These are phyloP conservation scores for Micrastur ruficollis DNA, from an alignment of 2,797 vertebrate species.

Conservation along the genomic window DNA sequence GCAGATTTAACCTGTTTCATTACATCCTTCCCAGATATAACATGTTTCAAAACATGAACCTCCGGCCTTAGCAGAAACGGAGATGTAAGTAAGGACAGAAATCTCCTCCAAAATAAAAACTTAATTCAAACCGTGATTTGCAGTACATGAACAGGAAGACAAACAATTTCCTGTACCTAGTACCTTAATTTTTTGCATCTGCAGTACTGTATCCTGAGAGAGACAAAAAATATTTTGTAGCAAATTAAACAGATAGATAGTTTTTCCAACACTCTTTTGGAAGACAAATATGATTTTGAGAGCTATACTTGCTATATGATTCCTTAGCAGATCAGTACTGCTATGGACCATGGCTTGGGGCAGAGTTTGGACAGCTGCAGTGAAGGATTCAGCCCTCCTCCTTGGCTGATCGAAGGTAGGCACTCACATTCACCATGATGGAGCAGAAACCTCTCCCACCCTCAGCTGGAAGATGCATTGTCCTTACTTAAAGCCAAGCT, in stretches of 20 bases:
- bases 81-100: neutral
- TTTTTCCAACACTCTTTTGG: neutral
- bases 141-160: neutral
- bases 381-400: neutral
- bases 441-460: neutral
- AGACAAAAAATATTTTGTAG: neutral
- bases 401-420: neutral
- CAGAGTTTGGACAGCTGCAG: neutral
- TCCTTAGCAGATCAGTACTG: neutral
- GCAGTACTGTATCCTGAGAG: neutral
- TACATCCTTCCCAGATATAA: neutral
- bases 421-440: neutral
- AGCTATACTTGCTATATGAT: neutral
- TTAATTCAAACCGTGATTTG: neutral
- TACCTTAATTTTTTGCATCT: neutral
- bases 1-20: neutral
- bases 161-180: neutral
- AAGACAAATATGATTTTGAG: neutral
- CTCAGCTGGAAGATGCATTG: neutral
- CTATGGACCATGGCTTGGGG: neutral
- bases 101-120: neutral
- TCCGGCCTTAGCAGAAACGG: neutral
- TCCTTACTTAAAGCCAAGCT: neutral
- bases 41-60: neutral
- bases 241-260: neutral